Evolutionary conservation across 1,140 invertebrate species (phyloP), one percentile per base, ranked within the genome.

Genomic region (Nymphalis io): DNA sequence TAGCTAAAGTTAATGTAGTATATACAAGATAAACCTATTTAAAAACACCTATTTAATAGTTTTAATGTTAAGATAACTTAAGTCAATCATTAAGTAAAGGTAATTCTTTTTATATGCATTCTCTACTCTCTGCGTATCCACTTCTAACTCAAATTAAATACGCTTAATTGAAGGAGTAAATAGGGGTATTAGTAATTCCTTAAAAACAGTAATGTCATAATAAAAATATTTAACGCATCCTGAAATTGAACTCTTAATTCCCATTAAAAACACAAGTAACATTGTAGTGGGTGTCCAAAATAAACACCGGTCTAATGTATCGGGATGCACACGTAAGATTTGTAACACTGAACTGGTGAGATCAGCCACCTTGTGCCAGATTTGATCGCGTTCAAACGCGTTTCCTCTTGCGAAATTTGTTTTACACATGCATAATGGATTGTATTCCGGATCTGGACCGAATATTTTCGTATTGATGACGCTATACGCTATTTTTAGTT

Each of bases 321-420:
- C 72, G 48, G 53, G 72, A 72, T 66, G 65, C 71, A 66, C 18
- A 73, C 73, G 73, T 68, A 68, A 60, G 61, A 70, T 48, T 75
- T 64, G 73, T 75, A 75, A 76, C 73, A 74, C 44, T 80, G 79
- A 74, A 74, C 69, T 73, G 67, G 61, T 80, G 81, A 82, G 78
- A 79, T 82, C 76, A 80, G 33, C 74, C 77, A 79, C 81, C 78
- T 81, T 81, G 79, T 64, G 72, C 73, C 75, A 75, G 73, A 76
- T 81, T 65, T 64, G 70, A 51, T 48, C 68, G 42, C 16, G 70
- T 60, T 48, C 27, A 27, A 27, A 27, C 20, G 60, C 13, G 68
- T 53, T 83, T 81, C 79, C 81, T 72, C 53, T 75, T 71, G 74
- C 66, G 62, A 77, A 73, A 77, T 71, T 68, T 70, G 62, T 78